Conservation (phyloP, 2,888 invertebrate genomes). For the Thysanoteuthis rhombus region DNA sequence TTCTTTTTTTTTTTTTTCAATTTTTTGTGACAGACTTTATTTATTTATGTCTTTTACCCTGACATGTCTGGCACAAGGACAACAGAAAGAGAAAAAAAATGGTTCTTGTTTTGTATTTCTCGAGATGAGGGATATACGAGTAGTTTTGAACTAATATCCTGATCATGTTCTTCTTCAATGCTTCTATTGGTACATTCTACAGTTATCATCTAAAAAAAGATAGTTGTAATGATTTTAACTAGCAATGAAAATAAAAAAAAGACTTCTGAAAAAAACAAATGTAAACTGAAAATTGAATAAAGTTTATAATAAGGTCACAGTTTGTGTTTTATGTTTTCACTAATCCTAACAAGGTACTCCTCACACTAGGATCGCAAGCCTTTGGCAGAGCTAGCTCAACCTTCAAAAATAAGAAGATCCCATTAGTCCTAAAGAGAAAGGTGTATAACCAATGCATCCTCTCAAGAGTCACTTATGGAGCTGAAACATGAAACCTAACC, state of each 20-base stretch:
- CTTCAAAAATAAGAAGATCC: no score
- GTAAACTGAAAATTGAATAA: not conserved
- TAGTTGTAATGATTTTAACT: not conserved
- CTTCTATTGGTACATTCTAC: not conserved
- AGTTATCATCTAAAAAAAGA: not conserved
- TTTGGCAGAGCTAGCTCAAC: no score
- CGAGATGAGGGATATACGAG: not conserved
- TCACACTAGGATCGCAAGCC: no score
- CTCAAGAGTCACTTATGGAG: no score
- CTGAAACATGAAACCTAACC: no score
- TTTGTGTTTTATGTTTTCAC: no score
- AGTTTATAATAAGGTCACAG: not conserved
- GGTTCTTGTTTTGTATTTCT: conserved; percentile 12
- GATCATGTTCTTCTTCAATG: not conserved
- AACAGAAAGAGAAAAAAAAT: not conserved
- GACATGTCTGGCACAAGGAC: not conserved
- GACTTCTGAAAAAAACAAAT: not conserved
- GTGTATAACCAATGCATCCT: no score
- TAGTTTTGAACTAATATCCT: not conserved
- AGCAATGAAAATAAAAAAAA: not conserved
- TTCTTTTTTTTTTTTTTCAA: no score
- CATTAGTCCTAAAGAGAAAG: no score
- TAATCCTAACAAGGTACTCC: no score
- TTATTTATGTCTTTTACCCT: not conserved
- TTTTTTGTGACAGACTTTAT: not conserved